Evolutionary conservation across 2,113 vertebrate species (phyloP), one percentile per base, ranked within the genome.

Genomic region (Acrocephalus kingi): DNA sequence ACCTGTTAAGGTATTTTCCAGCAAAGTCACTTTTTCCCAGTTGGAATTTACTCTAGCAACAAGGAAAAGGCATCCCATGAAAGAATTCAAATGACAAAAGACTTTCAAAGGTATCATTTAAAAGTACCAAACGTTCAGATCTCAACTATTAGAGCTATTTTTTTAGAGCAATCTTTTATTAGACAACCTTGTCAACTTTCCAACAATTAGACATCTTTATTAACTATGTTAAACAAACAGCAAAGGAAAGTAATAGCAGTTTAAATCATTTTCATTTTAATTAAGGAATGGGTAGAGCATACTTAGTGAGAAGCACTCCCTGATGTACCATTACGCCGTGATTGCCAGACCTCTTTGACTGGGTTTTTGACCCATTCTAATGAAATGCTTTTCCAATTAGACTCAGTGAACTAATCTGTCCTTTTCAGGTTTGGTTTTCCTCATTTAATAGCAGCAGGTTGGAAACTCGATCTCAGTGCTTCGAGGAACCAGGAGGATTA

Each of bases 201-300:
- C 59, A 81, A 85, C 71, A 85, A 71, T 87, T 83, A 35, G 77
- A 51, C 90, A 96, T 56, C 80, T 97, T 89, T 96, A 93, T 80
- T 94, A 94, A 52, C 25, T 28, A 85, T 13, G 25, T 86, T 15
- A 96, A 94, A 93, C 75, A 97, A 93, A 95, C 72, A 73, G 64
- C n/a, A 84, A 74, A 87, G 54, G 77, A 96, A 96, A 96, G 95
- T 82, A 87, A 97, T 58, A 35, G 54, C 85, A 80, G 46, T 92
- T 97, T 92, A 97, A 97, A 96, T 84, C n/a, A 78, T 95, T 97
- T 98, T 96, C 84, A 66, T 97, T 98, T 97, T 97, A 96, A 97
- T 98, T 97, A 97, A 96, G 96, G 92, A 93, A 93, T 0, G 54
- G 59, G 93, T 87, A 88, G 83, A 83, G 67, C 72, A 31, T 89